Evolutionary conservation across 1,140 invertebrate genomes (phyloP).

Genomic region (Dendroctonus ponderosae): DNA sequence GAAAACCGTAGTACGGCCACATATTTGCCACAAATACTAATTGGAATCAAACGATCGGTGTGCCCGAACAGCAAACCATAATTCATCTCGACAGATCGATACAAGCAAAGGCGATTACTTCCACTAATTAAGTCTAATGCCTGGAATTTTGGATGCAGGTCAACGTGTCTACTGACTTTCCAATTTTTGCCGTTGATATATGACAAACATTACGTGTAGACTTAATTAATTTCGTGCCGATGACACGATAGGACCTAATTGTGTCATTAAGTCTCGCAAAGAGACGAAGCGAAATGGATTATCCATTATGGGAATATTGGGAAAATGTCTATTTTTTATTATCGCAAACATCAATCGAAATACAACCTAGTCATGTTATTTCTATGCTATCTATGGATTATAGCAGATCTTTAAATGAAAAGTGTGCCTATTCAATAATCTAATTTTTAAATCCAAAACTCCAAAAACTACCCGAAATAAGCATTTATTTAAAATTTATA

Average conservation of each 20-base stretch:
- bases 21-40: slow-evolving; percentile 16
- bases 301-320: too few relatives aligned
- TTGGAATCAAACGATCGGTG: slow-evolving; percentile 17
- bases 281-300: too few relatives aligned
- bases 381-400: too few relatives aligned
- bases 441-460: too few relatives aligned
- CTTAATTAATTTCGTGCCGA: background rate
- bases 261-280: background rate
- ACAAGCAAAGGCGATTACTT: slow-evolving; percentile 27
- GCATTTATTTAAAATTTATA: too few relatives aligned
- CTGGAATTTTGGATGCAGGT: slow-evolving; percentile 9
- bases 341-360: too few relatives aligned
- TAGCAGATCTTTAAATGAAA: too few relatives aligned
- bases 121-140: slow-evolving; percentile 22
- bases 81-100: slow-evolving; percentile 19
- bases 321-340: too few relatives aligned
- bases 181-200: slow-evolving; percentile 5
- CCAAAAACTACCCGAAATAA: too few relatives aligned
- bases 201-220: slow-evolving; percentile 2
- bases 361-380: too few relatives aligned
- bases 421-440: too few relatives aligned
- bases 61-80: slow-evolving; percentile 14
- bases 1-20: slow-evolving; percentile 3
- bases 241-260: background rate
- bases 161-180: background rate